Conservation (phyloP, 2,797 vertebrate genomes). For the Schizopygopsis malacanthus region DNA sequence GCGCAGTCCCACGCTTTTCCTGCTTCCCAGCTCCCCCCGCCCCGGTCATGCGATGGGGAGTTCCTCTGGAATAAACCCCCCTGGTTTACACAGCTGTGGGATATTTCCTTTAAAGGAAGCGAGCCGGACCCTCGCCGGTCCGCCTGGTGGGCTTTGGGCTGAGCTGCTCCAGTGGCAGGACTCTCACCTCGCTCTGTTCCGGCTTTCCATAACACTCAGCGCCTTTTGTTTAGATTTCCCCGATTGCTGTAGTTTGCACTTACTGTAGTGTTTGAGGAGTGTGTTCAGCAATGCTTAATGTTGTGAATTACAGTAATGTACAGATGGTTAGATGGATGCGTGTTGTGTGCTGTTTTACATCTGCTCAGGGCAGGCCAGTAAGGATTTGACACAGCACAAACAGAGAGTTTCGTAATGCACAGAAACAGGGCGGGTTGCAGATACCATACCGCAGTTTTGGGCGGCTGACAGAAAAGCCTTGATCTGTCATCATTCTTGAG, state of each 20-base stretch:
- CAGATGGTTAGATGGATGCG: background rate
- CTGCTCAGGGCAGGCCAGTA: constrained; percentile 18
- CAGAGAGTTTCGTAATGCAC: constrained; percentile 25
- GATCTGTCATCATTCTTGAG: constrained; percentile 25
- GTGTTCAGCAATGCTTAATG: background rate
- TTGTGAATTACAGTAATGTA: constrained; percentile 35
- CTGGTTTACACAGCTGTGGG: constrained; percentile 79
- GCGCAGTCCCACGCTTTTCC: constrained; percentile 58
- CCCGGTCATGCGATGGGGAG: constrained; percentile 63
- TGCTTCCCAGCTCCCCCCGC: constrained; percentile 13
- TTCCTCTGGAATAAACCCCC: constrained; percentile 69
- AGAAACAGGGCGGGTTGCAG: constrained; percentile 3
- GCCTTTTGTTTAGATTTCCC: constrained; percentile 11
- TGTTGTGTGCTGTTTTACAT: background rate
- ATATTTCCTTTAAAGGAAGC: constrained; percentile 85
- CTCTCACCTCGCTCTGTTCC: background rate
- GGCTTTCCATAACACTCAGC: background rate
- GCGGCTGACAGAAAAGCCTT: constrained; percentile 32
- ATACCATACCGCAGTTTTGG: constrained; percentile 2
- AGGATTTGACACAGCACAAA: background rate
- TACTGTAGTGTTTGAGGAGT: background rate
- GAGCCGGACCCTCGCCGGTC: constrained; percentile 61
- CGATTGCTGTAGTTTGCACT: background rate
- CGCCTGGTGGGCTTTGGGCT: constrained; percentile 37
- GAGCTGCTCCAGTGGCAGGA: background rate